Conservation (phyloP, 37 sponge, comb jelly and placozoan genomes). For the Aphrocallistes beatrix region DNA sequence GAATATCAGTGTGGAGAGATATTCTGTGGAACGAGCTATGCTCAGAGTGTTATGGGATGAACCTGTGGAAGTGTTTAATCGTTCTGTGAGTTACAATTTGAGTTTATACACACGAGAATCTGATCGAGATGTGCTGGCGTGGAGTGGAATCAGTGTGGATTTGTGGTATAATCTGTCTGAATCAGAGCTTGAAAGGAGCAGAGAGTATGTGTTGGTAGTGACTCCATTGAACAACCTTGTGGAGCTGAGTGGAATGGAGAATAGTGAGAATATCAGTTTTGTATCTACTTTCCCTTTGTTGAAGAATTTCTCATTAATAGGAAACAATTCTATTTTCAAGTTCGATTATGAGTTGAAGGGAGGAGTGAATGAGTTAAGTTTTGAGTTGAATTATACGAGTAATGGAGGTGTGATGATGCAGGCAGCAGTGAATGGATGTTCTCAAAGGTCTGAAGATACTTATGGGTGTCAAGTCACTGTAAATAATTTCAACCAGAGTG, state of each 20-base stretch:
- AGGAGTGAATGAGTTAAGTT: not conserved
- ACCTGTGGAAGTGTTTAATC: not conserved
- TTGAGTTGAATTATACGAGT: not conserved
- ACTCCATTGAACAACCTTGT: not conserved
- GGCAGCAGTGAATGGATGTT: not conserved
- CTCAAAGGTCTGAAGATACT: not conserved
- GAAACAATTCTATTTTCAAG: no score
- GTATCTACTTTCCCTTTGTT: constrained; percentile 16
- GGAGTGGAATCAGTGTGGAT: not conserved
- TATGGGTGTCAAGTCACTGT: not conserved
- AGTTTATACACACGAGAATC: not conserved
- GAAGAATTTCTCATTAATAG: no score
- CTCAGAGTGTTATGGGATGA: not conserved
- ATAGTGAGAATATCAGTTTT: not conserved
- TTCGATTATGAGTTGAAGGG: no score
- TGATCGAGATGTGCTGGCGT: not conserved
- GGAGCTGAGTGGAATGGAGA: not conserved
- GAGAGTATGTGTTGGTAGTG: not conserved
- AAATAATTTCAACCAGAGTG: not conserved
- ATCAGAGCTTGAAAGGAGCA: not conserved
- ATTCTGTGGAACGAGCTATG: no score
- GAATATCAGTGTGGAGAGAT: not conserved
- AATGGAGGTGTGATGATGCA: not conserved
- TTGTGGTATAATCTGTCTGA: not conserved
- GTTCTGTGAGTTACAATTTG: not conserved